phyloP scores from a whole-genome alignment of 2,797 vertebrate genomes.

The Eremophila alpestris region DNA sequence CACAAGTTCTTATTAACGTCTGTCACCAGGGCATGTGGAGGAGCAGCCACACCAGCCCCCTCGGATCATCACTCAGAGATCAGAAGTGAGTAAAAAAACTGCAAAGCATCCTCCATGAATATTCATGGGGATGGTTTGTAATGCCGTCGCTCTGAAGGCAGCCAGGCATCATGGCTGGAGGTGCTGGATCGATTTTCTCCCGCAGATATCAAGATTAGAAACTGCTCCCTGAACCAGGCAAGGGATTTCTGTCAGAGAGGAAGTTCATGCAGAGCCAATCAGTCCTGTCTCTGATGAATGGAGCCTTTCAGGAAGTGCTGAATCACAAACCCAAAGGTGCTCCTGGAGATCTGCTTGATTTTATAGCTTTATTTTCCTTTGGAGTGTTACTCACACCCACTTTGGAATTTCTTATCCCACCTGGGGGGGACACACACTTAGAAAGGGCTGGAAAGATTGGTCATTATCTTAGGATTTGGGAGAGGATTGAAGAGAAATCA shows the following conservation, averaged over 20 bases:
- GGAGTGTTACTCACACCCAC: not conserved
- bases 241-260: conserved; percentile 23
- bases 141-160: conserved; percentile 12
- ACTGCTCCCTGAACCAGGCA: not conserved
- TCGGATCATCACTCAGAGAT: conserved; percentile 43
- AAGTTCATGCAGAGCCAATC: conserved; percentile 35
- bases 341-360: not conserved
- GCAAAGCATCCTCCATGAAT: conserved; percentile 43
- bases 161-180: conserved; percentile 26
- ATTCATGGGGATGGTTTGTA: conserved; percentile 17
- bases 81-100: conserved; percentile 45
- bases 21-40: conserved; percentile 41
- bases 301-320: conserved; percentile 25
- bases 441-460: not conserved
- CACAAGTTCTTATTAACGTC: conserved; percentile 26
- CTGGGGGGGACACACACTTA: rapidly evolving
- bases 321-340: not conserved
- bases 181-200: conserved; percentile 40
- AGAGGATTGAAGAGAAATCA: not conserved
- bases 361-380: not conserved
- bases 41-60: conserved; percentile 2
- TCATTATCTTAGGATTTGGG: not conserved
- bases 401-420: not conserved
- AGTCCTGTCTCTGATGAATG: not conserved
- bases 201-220: conserved; percentile 25